Conservation (phyloP, 2,113 vertebrate species). For the Uropsilus gracilis region DNA sequence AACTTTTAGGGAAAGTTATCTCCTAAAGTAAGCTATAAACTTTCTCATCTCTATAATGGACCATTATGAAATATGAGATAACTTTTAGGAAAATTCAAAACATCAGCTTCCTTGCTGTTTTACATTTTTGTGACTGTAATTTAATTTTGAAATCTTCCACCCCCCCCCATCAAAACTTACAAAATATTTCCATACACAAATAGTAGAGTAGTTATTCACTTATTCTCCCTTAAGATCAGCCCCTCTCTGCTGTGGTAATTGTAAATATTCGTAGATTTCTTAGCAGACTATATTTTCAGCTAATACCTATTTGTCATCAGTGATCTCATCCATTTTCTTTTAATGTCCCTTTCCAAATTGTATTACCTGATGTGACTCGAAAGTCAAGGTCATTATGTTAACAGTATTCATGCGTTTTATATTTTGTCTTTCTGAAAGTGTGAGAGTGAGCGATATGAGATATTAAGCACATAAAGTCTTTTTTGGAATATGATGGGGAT, state of each 20-base stretch:
- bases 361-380: not conserved
- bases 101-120: not conserved
- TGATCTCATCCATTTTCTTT: not conserved
- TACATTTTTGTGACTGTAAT: not conserved
- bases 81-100: not conserved
- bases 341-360: not conserved
- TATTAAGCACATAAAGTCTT: not conserved
- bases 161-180: not conserved
- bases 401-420: not conserved
- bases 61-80: not conserved
- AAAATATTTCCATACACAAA: not conserved
- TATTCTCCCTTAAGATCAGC: not conserved
- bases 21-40: not conserved
- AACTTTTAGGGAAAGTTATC: no score
- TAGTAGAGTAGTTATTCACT: not conserved
- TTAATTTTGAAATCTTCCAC: not conserved
- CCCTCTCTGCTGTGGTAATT: not conserved
- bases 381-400: not conserved
- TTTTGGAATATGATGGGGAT: not conserved
- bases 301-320: not conserved
- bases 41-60: not conserved
- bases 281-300: not conserved
- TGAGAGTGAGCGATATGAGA: not conserved
- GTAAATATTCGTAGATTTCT: not conserved
- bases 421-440: not conserved